These are phyloP conservation scores for Papilio demoleus DNA, from an alignment of 2,888 invertebrate genomes.

Conservation along the genomic window DNA sequence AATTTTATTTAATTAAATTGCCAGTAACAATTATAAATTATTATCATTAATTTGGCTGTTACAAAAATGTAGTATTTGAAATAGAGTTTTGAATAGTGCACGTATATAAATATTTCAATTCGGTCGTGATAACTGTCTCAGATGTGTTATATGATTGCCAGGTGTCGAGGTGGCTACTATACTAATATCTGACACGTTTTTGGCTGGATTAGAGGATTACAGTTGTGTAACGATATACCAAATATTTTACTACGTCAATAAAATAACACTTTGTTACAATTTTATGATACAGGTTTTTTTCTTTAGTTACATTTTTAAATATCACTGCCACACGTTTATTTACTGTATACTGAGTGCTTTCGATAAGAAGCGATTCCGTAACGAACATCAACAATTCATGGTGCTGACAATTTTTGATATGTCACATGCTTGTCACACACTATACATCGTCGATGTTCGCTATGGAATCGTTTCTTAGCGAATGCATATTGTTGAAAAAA, in stretches of 20 bases:
- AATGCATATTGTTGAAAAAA: too few relatives aligned
- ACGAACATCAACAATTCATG: too few relatives aligned
- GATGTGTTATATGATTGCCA: conserved; percentile 20
- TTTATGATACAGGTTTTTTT: neutral
- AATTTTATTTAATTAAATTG: neutral
- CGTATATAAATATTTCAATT: conserved; percentile 28
- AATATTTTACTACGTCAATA: conserved; percentile 4
- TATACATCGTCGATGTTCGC: too few relatives aligned
- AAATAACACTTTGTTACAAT: neutral
- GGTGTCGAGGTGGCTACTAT: conserved; percentile 10
- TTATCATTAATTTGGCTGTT: neutral
- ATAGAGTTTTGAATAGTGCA: neutral
- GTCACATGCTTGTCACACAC: too few relatives aligned
- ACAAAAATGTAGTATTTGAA: neutral
- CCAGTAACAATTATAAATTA: neutral
- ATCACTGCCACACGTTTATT: neutral
- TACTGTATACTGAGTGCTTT: neutral
- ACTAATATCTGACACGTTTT: conserved; percentile 2
- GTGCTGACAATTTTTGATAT: too few relatives aligned
- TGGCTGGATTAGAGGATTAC: conserved; percentile 20
- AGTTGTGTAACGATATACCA: neutral
- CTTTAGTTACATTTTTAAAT: neutral
- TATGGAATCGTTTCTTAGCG: too few relatives aligned
- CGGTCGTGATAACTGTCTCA: conserved; percentile 6
- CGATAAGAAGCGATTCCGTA: too few relatives aligned